Percentiles rank a stretch among this genome's conserved stretches.
phyloP scores from a whole-genome alignment of 2,113 vertebrate genomes.

The Amphiprion percula region DNA sequence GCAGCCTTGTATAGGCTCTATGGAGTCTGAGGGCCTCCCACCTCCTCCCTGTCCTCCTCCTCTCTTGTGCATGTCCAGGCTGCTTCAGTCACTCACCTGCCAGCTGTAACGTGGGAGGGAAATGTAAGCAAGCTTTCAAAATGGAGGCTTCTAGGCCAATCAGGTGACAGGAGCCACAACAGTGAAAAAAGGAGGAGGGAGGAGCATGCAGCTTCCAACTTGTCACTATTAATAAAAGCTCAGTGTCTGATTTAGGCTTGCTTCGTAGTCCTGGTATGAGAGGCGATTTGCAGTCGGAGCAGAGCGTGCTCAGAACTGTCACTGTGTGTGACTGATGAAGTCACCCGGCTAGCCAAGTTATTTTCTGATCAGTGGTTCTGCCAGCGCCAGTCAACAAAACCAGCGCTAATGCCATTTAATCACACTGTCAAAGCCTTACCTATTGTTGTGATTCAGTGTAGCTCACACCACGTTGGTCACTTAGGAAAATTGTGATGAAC shows the following conservation, averaged over 20 bases:
- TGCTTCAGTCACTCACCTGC: constrained; percentile 84
- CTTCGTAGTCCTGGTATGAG: constrained; percentile 70
- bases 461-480: constrained; percentile 17
- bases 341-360: constrained; percentile 54
- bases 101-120: constrained; percentile 76
- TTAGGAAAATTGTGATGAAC: background rate
- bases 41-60: constrained; percentile 36
- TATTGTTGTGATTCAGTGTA: constrained; percentile 32
- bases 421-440: constrained; percentile 38
- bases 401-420: constrained; percentile 48
- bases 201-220: constrained; percentile 56
- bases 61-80: constrained; percentile 82
- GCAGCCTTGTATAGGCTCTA: constrained; percentile 78
- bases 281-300: constrained; percentile 64
- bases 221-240: constrained; percentile 82
- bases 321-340: constrained; percentile 64
- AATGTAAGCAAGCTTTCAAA: constrained; percentile 69
- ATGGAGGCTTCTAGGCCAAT: constrained; percentile 67
- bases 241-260: constrained; percentile 72
- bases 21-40: constrained; percentile 52
- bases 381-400: constrained; percentile 33
- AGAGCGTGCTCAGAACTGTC: constrained; percentile 53
- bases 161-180: constrained; percentile 29
- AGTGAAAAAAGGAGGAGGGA: constrained; percentile 36
- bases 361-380: constrained; percentile 67